Evolutionary conservation across 2,113 vertebrate genomes (phyloP), one percentile per base, ranked within the genome.

Genomic region (Dipodomys ordii): DNA sequence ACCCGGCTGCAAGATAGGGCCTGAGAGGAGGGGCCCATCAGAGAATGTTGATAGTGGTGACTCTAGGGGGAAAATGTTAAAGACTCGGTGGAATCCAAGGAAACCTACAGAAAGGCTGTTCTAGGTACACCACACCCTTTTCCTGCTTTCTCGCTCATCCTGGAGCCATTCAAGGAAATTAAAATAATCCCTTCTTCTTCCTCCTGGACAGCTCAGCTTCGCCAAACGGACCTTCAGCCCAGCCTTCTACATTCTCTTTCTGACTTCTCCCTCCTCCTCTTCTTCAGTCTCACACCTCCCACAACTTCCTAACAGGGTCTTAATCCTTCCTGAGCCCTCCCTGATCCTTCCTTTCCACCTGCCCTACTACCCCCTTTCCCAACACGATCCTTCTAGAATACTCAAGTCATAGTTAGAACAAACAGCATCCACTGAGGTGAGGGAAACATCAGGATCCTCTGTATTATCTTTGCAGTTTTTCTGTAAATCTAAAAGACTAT

Each of bases 391-490:
- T 73, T 69, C 69, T 5, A 25, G 39, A 82, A 44, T 22, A 57
- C 39, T 1, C 49, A 22, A 64, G 27, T 30, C 53, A 64, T 0
- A 5, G 11, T 1, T 19, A 10, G 1, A 27, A 28, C 7, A 1
- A 1, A 18, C 6, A 71, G 28, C 64, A 32, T 18, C 27, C 19
- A 44, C 0, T 23, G 32, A 3, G 27, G 5, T 11, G 49, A 32
- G 7, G 32, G 12, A 12, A 2, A 69, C 69, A 71, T 28, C 35
- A n/a, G 60, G 67, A 53, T 74, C 39, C 85, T 57, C 81, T 49
- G 35, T 19, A 20, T 20, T n/a, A 27, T n/a, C 82, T 68, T 23
- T 30, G 71, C 27, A n/a, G 74, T n/a, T 79, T 60, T 67, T 74
- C 88, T 78, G 15, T 32, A 78, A 46, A 53, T 69, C 88, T 80